These are phyloP conservation scores for Leucoraja ocellata DNA, from an alignment of 2,797 vertebrate genomes.

Conservation along the genomic window DNA sequence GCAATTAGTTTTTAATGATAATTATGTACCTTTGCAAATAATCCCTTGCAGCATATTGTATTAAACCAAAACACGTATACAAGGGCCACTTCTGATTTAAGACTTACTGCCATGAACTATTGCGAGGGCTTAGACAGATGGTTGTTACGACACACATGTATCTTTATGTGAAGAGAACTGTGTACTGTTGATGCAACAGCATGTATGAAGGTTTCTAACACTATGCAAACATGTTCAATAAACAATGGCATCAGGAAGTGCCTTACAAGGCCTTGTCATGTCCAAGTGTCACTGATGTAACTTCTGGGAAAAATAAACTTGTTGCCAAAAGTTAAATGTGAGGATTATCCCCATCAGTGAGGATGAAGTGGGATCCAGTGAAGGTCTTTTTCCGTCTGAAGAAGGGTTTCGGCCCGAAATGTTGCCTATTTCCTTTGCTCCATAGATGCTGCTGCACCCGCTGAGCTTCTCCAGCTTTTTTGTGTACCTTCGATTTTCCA, in stretches of 20 bases:
- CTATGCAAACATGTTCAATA: conserved; percentile 35
- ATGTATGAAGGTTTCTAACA: conserved; percentile 36
- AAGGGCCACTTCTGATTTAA: conserved; percentile 52
- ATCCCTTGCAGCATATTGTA: conserved; percentile 70
- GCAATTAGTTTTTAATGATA: conserved; percentile 86
- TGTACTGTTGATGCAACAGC: conserved; percentile 13
- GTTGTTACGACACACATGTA: conserved; percentile 21
- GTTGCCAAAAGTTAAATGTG: background rate
- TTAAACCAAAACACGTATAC: conserved; percentile 68
- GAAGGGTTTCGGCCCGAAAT: too few species aligned
- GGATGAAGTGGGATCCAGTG: background rate
- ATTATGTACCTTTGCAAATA: conserved; percentile 92
- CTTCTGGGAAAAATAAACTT: background rate
- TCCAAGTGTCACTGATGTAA: conserved; percentile 15
- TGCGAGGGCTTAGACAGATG: conserved; percentile 10
- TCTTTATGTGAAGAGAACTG: conserved; percentile 29
- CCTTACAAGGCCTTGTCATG: conserved; percentile 17
- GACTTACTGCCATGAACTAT: background rate
- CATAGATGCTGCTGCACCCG: too few species aligned
- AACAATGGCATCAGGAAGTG: conserved; percentile 24
- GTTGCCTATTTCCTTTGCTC: too few species aligned
- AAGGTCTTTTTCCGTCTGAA: background rate
- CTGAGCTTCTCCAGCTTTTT: too few species aligned
- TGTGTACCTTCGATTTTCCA: too few species aligned
- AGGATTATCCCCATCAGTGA: background rate